Conservation (phyloP, 2,113 vertebrate genomes). For the Ascaphus truei region DNA sequence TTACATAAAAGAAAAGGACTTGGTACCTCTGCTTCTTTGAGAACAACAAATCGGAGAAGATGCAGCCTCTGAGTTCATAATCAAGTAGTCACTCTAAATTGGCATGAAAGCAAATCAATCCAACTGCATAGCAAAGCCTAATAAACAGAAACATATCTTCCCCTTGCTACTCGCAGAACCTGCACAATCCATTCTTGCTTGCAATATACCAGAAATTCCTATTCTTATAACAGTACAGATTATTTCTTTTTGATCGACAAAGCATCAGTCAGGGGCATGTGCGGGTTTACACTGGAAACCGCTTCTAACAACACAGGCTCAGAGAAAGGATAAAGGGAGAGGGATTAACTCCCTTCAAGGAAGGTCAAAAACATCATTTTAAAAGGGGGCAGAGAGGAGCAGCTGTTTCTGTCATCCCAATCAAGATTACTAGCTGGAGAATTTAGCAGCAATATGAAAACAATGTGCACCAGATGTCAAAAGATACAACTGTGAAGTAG, state of each 20-base stretch:
- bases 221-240: slow-evolving; percentile 50
- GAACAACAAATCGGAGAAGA: background rate
- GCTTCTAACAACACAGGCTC: slow-evolving; percentile 54
- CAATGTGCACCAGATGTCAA: slow-evolving; percentile 63
- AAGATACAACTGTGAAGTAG: slow-evolving; percentile 42
- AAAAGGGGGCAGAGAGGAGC: slow-evolving; percentile 59
- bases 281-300: slow-evolving; percentile 57
- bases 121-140: background rate
- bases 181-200: slow-evolving; percentile 40
- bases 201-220: slow-evolving; percentile 52
- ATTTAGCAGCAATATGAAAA: slow-evolving; percentile 64
- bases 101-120: background rate
- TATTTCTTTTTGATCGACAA: slow-evolving; percentile 57
- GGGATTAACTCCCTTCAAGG: slow-evolving; percentile 59
- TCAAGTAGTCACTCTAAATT: background rate
- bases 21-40: background rate
- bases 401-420: slow-evolving; percentile 63
- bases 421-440: slow-evolving; percentile 59
- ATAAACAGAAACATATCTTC: slow-evolving; percentile 23
- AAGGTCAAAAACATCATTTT: slow-evolving; percentile 69
- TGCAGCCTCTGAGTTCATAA: background rate
- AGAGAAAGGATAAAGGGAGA: slow-evolving; percentile 57
- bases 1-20: background rate
- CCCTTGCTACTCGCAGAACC: slow-evolving; percentile 26
- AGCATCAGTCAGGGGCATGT: slow-evolving; percentile 50